Evolutionary conservation across 2,113 vertebrate genomes (phyloP).

Genomic region (Chloebia gouldiae): DNA sequence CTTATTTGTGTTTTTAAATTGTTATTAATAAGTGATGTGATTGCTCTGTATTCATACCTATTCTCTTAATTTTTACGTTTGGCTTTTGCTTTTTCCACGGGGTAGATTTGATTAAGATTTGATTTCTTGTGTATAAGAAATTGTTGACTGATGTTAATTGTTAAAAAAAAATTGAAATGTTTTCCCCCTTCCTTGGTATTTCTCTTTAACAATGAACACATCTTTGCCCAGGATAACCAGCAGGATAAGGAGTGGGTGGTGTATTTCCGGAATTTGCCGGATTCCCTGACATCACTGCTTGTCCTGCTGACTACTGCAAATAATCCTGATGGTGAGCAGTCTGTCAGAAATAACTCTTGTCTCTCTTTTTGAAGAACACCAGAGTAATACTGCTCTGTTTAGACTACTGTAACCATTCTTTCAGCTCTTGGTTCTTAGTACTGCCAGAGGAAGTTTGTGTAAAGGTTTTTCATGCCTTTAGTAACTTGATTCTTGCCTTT

Average conservation of each 20-base stretch:
- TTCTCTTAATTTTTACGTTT: background rate
- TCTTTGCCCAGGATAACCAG: slow-evolving; percentile 71
- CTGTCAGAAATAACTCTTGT: background rate
- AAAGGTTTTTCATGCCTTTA: background rate
- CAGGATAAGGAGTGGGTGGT: slow-evolving; percentile 83
- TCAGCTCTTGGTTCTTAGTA: background rate
- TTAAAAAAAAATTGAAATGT: background rate
- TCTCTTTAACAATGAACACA: background rate
- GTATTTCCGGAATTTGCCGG: slow-evolving; percentile 85
- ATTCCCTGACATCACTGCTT: slow-evolving; percentile 85
- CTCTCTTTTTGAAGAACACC: background rate
- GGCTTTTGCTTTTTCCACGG: rapidly evolving
- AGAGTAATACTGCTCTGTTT: background rate
- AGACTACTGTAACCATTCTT: background rate
- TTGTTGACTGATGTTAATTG: background rate
- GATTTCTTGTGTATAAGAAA: background rate
- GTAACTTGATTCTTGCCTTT: background rate
- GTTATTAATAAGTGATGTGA: background rate
- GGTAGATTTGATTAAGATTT: background rate
- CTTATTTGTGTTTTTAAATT: background rate
- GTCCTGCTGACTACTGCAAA: slow-evolving; percentile 95
- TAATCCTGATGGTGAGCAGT: slow-evolving; percentile 88
- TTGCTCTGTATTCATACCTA: background rate
- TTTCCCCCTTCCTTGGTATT: background rate
- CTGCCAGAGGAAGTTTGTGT: background rate